These are phyloP conservation scores for Eospalax fontanierii DNA, from an alignment of 2,797 vertebrate species.

Conservation along the genomic window DNA sequence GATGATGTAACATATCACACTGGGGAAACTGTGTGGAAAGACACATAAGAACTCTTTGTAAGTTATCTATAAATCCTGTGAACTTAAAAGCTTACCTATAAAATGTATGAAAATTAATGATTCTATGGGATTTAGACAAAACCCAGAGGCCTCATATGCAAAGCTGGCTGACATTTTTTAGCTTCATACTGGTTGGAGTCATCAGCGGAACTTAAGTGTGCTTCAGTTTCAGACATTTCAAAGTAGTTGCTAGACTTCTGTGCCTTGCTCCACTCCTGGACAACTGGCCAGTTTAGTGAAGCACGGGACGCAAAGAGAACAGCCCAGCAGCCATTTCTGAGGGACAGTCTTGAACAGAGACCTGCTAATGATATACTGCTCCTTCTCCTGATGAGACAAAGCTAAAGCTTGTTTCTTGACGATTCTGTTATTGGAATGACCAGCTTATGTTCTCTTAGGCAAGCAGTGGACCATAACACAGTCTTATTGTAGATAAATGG, in stretches of 20 bases:
- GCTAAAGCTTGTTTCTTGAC: not conserved
- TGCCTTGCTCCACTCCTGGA: not conserved
- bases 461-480: not conserved
- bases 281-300: not conserved
- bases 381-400: not conserved
- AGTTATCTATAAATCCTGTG: constrained; percentile 40
- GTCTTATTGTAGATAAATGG: not conserved
- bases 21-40: not conserved
- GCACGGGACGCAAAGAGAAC: not conserved
- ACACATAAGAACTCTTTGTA: constrained; percentile 10
- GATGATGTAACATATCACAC: not conserved
- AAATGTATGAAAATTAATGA: constrained; percentile 13
- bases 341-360: not conserved
- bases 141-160: not conserved
- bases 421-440: not conserved
- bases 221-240: not conserved
- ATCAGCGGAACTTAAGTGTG: constrained; percentile 18
- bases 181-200: not conserved
- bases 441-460: not conserved
- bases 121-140: constrained; percentile 41
- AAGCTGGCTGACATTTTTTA: constrained; percentile 9
- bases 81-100: not conserved
- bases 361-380: not conserved
- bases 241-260: not conserved
- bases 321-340: not conserved